Conservation (phyloP, 2,888 invertebrate species). For the Pseudococcus longispinus region DNA sequence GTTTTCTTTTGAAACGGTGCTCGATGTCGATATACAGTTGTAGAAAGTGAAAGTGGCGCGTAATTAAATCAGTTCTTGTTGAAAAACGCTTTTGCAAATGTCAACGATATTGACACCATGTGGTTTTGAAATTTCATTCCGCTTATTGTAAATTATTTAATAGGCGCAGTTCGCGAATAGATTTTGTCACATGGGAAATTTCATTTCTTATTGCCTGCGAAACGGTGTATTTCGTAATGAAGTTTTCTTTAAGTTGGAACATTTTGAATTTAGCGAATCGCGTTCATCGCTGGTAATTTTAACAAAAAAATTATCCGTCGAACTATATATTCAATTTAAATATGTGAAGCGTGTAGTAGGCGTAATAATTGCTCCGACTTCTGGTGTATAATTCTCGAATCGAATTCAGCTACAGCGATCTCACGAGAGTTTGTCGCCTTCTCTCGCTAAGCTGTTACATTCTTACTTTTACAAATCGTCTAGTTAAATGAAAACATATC, state of each 20-base stretch:
- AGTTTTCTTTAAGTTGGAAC: not conserved
- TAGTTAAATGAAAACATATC: slow-evolving; percentile 1
- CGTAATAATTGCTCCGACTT: not conserved
- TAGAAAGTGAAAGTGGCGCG: not conserved
- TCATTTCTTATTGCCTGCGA: not conserved
- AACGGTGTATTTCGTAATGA: not conserved
- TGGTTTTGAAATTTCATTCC: slow-evolving; percentile 31
- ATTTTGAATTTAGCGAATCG: not conserved
- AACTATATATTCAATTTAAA: not conserved
- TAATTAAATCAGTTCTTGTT: slow-evolving; percentile 12
- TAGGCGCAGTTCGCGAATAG: not conserved
- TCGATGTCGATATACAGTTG: not conserved
- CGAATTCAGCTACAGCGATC: not conserved
- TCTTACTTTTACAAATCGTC: not conserved
- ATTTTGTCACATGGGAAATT: slow-evolving; percentile 29
- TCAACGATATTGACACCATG: slow-evolving; percentile 26
- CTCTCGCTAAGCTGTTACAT: not conserved
- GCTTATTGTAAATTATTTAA: slow-evolving; percentile 32
- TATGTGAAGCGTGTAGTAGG: not conserved
- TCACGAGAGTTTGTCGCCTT: not conserved
- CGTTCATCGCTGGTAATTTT: not conserved
- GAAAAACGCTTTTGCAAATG: not conserved
- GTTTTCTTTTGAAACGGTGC: not conserved
- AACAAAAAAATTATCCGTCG: not conserved
- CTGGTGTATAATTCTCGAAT: not conserved